A percentile compares a stretch with the other conserved stretches of the same genome.
Evolutionary conservation across 2,113 vertebrate genomes (phyloP).

Genomic region (Strix aluco): DNA sequence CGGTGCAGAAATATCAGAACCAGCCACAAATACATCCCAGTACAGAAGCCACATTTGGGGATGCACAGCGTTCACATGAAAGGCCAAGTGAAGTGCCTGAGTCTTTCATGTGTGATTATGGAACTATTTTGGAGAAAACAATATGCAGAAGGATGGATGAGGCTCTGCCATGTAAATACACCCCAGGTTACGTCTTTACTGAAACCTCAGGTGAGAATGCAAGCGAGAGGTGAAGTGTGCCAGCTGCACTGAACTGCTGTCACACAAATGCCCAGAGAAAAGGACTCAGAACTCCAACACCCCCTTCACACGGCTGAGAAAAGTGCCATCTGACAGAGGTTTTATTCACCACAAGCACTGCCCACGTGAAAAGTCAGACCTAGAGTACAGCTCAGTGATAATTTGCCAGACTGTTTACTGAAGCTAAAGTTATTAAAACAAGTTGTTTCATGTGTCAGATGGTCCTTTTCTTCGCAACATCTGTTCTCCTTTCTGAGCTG

Average conservation of each 20-base stretch:
- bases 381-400: neutral
- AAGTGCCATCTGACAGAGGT: neutral
- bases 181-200: neutral
- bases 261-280: neutral
- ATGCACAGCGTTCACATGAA: rapidly evolving
- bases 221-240: neutral
- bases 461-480: neutral
- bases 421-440: neutral
- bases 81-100: neutral
- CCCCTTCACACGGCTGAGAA: rapidly evolving
- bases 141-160: neutral
- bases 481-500: neutral
- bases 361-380: neutral
- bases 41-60: neutral
- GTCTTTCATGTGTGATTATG: neutral
- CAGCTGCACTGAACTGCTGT: neutral
- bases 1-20: neutral
- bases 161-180: neutral
- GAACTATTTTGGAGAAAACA: neutral
- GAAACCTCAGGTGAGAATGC: neutral
- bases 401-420: rapidly evolving
- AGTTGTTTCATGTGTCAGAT: neutral
- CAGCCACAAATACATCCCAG: neutral
- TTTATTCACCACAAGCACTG: neutral
- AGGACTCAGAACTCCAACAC: rapidly evolving